These are phyloP conservation scores for Clistopyga incitator DNA, from an alignment of 2,888 invertebrate genomes.

Conservation along the genomic window DNA sequence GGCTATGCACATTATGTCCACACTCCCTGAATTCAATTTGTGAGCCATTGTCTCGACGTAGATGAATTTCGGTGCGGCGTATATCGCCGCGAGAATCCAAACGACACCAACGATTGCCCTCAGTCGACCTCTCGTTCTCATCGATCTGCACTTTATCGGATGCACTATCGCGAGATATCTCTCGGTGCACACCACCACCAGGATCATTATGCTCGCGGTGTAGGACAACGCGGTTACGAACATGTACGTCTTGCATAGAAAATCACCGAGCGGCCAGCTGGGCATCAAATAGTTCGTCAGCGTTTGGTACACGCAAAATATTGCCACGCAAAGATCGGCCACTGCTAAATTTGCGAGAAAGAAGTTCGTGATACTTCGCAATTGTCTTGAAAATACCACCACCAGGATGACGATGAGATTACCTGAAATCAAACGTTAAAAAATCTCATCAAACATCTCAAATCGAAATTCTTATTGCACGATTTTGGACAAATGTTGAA, in stretches of 20 bases:
- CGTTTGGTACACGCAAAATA: constrained; percentile 96
- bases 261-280: constrained; percentile 93
- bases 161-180: constrained; percentile 94
- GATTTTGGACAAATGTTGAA: not conserved
- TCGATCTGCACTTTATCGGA: constrained; percentile 93
- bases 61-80: constrained; percentile 93
- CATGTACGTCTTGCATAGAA: constrained; percentile 96
- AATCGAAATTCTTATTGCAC: not conserved
- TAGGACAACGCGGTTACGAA: constrained; percentile 95
- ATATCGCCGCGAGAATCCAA: constrained; percentile 93
- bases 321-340: constrained; percentile 96
- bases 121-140: constrained; percentile 91
- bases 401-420: constrained; percentile 95
- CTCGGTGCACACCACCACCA: constrained; percentile 95
- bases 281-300: constrained; percentile 91
- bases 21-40: constrained; percentile 86
- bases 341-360: constrained; percentile 95
- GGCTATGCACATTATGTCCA: constrained; percentile 90
- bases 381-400: constrained; percentile 91
- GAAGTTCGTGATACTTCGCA: constrained; percentile 96
- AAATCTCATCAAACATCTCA: not conserved
- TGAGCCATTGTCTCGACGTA: constrained; percentile 92
- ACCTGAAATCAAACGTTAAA: constrained; percentile 85
- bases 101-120: constrained; percentile 92
- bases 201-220: constrained; percentile 95